phyloP scores from a whole-genome alignment of 2,113 vertebrate species.

The Eulacestoma nigropectus region DNA sequence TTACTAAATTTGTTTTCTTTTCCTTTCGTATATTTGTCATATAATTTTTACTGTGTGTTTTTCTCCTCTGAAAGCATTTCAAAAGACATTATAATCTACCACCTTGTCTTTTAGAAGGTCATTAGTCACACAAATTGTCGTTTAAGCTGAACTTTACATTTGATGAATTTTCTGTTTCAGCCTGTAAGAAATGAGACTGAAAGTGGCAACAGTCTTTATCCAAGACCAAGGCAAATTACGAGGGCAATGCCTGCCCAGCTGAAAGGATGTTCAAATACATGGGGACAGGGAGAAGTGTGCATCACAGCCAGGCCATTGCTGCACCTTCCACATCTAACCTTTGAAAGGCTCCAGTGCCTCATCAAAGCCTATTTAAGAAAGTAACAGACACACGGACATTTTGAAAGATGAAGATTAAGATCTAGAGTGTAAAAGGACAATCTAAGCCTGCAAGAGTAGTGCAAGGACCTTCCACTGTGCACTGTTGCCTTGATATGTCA shows the following conservation, averaged over 20 bases:
- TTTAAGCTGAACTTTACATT: constrained; percentile 17
- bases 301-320: not conserved
- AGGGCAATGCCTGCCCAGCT: not conserved
- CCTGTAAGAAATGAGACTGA: not conserved
- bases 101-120: not conserved
- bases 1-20: constrained; percentile 31
- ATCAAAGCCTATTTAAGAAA: not conserved
- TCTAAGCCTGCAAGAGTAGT: not conserved
- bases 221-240: not conserved
- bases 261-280: not conserved
- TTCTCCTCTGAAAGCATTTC: constrained; percentile 10
- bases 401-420: not conserved
- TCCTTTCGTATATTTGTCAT: not conserved
- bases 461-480: not conserved
- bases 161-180: not conserved
- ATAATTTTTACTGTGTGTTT: not conserved
- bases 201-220: not conserved
- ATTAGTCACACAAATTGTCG: constrained; percentile 25
- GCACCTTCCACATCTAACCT: not conserved
- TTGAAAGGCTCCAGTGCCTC: not conserved
- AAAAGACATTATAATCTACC: not conserved
- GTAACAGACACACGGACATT: not conserved
- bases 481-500: not conserved
- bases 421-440: constrained; percentile 4
- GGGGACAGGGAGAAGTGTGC: not conserved